Percentiles rank a stretch among this genome's conserved stretches.
These are phyloP conservation scores for Hyperoplus immaculatus DNA, from an alignment of 2,797 vertebrate genomes.

Conservation along the genomic window DNA sequence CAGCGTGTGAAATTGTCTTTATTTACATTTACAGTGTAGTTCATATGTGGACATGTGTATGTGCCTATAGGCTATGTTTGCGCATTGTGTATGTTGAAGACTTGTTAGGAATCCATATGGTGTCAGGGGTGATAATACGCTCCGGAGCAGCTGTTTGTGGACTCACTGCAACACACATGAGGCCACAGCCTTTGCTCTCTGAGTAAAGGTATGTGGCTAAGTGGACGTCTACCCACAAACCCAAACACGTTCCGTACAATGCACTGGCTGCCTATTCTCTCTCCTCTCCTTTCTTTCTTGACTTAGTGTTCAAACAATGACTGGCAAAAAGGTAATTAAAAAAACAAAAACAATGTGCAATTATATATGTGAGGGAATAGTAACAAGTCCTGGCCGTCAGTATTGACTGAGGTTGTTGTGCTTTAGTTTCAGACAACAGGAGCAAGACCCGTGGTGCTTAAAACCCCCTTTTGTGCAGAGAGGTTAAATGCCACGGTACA, in stretches of 20 bases:
- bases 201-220: constrained; percentile 28
- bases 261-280: neutral
- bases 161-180: constrained; percentile 29
- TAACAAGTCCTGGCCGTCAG: neutral
- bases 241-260: neutral
- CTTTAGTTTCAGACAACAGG: constrained; percentile 36
- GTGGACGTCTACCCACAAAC: constrained; percentile 27
- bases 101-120: constrained; percentile 57
- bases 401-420: constrained; percentile 12
- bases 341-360: neutral
- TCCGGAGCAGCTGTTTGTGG: constrained; percentile 58
- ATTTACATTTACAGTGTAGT: constrained; percentile 15
- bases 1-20: neutral
- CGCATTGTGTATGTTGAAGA: constrained; percentile 51
- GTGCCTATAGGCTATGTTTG: constrained; percentile 23
- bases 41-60: constrained; percentile 19
- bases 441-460: constrained; percentile 34
- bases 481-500: constrained; percentile 28
- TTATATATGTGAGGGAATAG: neutral
- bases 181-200: constrained; percentile 17
- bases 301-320: neutral
- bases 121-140: constrained; percentile 65
- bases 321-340: neutral
- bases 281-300: neutral
- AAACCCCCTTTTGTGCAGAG: constrained; percentile 31